phyloP scores from a whole-genome alignment of 2,888 invertebrate species.

The Hybos culiciformis region DNA sequence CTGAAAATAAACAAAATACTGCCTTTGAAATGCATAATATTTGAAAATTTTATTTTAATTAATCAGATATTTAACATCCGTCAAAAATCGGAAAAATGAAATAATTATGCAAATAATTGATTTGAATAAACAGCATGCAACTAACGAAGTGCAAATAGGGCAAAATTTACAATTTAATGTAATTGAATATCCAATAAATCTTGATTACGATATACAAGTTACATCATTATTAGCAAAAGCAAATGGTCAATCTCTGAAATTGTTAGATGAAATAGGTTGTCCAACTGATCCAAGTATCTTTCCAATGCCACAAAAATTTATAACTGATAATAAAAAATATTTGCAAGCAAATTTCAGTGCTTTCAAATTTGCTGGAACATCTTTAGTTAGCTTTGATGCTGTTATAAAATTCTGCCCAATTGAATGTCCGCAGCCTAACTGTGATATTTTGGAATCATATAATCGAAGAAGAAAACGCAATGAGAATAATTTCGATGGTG shows the following conservation, averaged over 20 bases:
- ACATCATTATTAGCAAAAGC: constrained; percentile 70
- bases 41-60: neutral
- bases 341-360: constrained; percentile 59
- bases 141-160: constrained; percentile 51
- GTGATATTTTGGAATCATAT: constrained; percentile 24
- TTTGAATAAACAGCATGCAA: constrained; percentile 40
- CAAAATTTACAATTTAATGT: constrained; percentile 51
- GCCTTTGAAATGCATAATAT: too few relatives aligned
- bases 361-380: constrained; percentile 76
- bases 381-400: constrained; percentile 66
- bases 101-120: constrained; percentile 44
- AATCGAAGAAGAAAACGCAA: constrained; percentile 27
- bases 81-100: neutral
- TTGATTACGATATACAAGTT: constrained; percentile 50
- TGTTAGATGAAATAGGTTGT: constrained; percentile 67
- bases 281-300: constrained; percentile 53
- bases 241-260: constrained; percentile 56
- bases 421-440: constrained; percentile 50
- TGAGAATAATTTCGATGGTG: neutral
- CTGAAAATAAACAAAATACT: too few relatives aligned
- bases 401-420: constrained; percentile 68
- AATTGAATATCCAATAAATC: constrained; percentile 41
- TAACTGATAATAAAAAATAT: constrained; percentile 27
- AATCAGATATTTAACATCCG: neutral
- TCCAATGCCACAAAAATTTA: constrained; percentile 35